Evolutionary conservation across 2,113 vertebrate species (phyloP).

Genomic region (Miniopterus natalensis): DNA sequence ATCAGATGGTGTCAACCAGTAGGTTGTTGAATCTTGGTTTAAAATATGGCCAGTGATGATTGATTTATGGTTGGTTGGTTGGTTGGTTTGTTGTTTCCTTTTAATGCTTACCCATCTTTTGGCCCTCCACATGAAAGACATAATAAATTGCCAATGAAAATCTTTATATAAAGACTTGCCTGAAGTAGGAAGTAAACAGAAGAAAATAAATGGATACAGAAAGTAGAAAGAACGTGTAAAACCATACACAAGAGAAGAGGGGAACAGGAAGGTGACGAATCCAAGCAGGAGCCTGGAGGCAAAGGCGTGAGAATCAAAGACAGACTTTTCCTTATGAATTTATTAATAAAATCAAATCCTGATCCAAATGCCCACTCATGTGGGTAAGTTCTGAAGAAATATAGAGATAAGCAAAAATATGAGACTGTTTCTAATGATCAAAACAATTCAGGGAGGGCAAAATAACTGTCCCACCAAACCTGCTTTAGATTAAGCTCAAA

Average conservation of each 20-base stretch:
- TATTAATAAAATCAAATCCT: neutral
- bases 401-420: neutral
- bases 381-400: slow-evolving; percentile 30
- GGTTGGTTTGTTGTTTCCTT: neutral
- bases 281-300: neutral
- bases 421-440: neutral
- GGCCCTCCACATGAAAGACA: neutral
- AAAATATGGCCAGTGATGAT: neutral
- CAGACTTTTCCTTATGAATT: neutral
- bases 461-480: neutral
- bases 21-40: neutral
- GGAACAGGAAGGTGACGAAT: neutral
- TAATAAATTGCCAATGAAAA: neutral
- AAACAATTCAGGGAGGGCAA: slow-evolving; percentile 29
- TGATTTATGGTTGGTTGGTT: neutral
- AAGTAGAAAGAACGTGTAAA: neutral
- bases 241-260: neutral
- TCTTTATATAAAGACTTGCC: slow-evolving; percentile 28
- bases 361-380: neutral
- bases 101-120: neutral
- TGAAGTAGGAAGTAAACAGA: neutral
- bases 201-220: neutral
- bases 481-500: neutral
- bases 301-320: neutral
- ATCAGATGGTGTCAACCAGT: neutral